Base-by-base conservation (phyloP, 2,888 invertebrate species). In the Protonemura montana region DNA sequence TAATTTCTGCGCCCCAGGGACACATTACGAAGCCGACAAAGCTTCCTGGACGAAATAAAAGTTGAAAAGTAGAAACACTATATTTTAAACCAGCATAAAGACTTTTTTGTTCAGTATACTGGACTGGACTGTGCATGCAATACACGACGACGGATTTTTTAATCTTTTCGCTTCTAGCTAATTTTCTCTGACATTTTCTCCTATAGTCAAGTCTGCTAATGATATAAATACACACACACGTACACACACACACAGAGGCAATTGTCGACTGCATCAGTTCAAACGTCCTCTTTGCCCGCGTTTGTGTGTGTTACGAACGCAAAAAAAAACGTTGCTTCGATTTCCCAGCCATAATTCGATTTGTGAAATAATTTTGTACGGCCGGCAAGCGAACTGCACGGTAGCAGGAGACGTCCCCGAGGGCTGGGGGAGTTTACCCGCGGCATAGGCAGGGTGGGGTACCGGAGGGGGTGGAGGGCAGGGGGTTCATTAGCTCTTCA, bases 401-500 rank as follows among this genome's bases (percentile, higher is more conserved):
- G 85, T 5, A 82, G 35, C 21, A 81, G 85, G 21, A 42, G 28
- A 85, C 29, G 85, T 78, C 80, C 80, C 84, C 77, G 78, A 87
- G 87, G 84, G 87, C 27, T 29, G 77, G 76, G 85, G 86, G 82
- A 76, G 82, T 82, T 84, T 76, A 82, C 41, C 26, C 82, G 13
- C 59, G 85, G 85, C 82, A 85, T 81, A 86, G 82, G 86, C 78
- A 59, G 27, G 30, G 41, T 2, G 21, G n/a, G 85, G 29, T 25
- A n/a, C 27, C 25, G 42, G 86, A 25, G 85, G 76, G 26, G 82
- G 35, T 27, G 76, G 41, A 76, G 85, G 80, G 28, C 26, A 10
- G 82, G 87, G 78, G 87, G 87, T 87, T 88, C 88, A 88, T 88
- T 88, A 88, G 88, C 87, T 88, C 88, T 87, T 88, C 88, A 88